Evolutionary conservation across 1,140 invertebrate genomes (phyloP).

Genomic region (Listronotus oregonensis): DNA sequence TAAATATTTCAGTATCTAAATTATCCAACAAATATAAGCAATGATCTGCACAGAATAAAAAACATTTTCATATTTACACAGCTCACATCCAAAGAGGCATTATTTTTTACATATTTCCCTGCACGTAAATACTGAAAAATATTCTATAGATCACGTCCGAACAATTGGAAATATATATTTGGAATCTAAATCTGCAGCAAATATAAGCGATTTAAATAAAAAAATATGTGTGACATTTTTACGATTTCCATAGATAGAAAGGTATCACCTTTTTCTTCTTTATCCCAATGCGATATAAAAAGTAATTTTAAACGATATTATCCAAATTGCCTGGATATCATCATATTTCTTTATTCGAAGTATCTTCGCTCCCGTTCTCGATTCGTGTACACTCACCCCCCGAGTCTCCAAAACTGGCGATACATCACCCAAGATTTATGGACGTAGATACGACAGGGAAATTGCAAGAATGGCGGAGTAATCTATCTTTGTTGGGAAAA

Average conservation of each 20-base stretch:
- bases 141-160: too few species aligned
- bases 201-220: conserved; percentile 4
- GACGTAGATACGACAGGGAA: conserved; percentile 60
- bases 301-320: conserved; percentile 38
- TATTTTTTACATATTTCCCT: background rate
- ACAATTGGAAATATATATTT: background rate
- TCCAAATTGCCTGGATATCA: conserved; percentile 37
- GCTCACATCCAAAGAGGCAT: background rate
- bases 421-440: conserved; percentile 59
- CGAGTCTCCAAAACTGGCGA: conserved; percentile 52
- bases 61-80: too few species aligned
- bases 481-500: conserved; percentile 57
- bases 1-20: too few species aligned
- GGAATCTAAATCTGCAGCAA: background rate
- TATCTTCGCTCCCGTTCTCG: conserved; percentile 39
- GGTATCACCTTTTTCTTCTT: conserved; percentile 14
- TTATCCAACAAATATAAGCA: too few species aligned
- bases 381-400: conserved; percentile 45
- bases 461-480: conserved; percentile 61
- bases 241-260: background rate
- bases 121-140: background rate
- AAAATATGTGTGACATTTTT: background rate
- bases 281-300: conserved; percentile 27
- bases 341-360: conserved; percentile 48
- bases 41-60: too few species aligned